phyloP scores from a whole-genome alignment of 2,797 vertebrate genomes.

The Clamator glandarius region DNA sequence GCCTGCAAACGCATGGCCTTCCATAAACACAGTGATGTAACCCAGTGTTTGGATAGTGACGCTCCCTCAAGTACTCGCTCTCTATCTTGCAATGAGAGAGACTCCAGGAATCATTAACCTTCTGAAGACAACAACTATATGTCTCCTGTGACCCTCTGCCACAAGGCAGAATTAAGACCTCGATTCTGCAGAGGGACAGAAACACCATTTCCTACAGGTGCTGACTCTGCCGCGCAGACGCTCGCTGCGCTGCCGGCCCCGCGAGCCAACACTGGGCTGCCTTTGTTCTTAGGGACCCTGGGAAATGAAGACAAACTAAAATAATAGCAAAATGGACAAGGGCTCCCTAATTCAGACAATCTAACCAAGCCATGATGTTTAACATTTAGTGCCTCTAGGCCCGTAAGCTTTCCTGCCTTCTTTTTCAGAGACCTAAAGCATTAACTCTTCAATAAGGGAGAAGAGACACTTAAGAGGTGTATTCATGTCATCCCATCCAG shows the following conservation, averaged over 20 bases:
- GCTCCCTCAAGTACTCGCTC: not conserved
- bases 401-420: not conserved
- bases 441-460: not conserved
- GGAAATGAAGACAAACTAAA: not conserved
- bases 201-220: not conserved
- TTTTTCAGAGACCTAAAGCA: not conserved
- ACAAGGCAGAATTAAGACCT: not conserved
- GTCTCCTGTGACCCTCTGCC: not conserved
- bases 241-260: not conserved
- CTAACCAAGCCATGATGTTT: not conserved
- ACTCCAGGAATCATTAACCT: slow-evolving; percentile 17
- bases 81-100: not conserved
- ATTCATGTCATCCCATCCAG: not conserved
- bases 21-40: not conserved
- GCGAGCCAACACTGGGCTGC: not conserved
- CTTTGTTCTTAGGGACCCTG: not conserved
- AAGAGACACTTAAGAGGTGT: not conserved
- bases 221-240: not conserved
- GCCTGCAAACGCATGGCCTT: not conserved
- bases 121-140: not conserved
- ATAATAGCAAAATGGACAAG: not conserved
- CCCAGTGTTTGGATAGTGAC: not conserved
- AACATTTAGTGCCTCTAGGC: not conserved
- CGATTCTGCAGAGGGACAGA: not conserved
- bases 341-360: not conserved